Conservation (phyloP, 2,888 invertebrate genomes). For the Drosophila paramelanica region DNA sequence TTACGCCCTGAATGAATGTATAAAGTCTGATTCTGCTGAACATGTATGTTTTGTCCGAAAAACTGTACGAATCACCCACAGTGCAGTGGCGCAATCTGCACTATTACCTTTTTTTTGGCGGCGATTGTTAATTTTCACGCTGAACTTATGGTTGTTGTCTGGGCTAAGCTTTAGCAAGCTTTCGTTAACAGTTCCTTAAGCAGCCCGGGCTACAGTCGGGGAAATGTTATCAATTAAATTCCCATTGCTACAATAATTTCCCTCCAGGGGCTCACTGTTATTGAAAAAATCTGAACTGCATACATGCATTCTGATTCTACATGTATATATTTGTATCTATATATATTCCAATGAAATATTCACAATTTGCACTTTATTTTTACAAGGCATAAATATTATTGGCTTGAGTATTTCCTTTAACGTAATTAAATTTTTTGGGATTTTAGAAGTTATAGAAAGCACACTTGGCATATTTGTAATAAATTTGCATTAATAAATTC, state of each 20-base stretch:
- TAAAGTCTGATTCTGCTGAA: too few relatives aligned
- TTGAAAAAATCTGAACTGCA: neutral
- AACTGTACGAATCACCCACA: neutral
- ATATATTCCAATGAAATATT: neutral
- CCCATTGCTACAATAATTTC: neutral
- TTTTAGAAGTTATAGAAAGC: neutral
- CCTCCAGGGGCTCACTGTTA: neutral
- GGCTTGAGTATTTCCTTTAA: too few relatives aligned
- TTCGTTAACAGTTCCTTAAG: too few relatives aligned
- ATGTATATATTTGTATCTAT: neutral
- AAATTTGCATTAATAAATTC: too few relatives aligned
- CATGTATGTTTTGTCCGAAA: too few relatives aligned
- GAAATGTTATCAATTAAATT: conserved; percentile 6
- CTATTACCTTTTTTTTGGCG: neutral
- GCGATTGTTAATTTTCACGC: neutral
- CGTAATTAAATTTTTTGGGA: neutral
- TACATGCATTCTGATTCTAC: neutral
- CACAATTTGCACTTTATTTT: too few relatives aligned
- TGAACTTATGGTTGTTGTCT: neutral
- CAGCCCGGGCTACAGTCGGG: neutral
- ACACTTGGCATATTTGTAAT: too few relatives aligned
- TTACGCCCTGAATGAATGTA: too few relatives aligned
- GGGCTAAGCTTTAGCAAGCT: neutral
- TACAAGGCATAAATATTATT: too few relatives aligned
- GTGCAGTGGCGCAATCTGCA: neutral